Conservation (phyloP, 2,888 invertebrate species). For the Conomelus anceps region DNA sequence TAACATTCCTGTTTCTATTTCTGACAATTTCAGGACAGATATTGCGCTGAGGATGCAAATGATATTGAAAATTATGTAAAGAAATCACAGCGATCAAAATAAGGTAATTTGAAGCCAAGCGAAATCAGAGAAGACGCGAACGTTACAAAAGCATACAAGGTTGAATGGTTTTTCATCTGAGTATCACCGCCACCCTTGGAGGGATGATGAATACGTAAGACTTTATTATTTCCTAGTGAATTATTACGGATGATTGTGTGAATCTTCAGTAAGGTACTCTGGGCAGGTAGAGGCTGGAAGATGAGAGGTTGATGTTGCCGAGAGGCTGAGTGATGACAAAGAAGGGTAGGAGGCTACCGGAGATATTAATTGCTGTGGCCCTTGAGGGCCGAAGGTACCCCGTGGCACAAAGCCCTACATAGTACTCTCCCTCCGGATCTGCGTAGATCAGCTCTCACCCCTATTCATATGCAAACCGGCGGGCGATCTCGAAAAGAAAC, state of each 20-base stretch:
- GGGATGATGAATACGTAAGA: not conserved
- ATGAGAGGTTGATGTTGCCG: too few species aligned
- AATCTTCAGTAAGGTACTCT: not conserved
- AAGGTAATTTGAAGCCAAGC: not conserved
- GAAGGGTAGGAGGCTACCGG: not conserved
- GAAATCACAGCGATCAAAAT: not conserved
- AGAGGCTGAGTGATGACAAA: not conserved
- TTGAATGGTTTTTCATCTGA: not conserved
- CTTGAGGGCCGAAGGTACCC: not conserved
- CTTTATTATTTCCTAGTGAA: not conserved
- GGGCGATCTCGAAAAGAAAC: constrained; percentile 12
- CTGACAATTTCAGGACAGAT: too few species aligned
- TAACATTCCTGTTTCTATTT: too few species aligned
- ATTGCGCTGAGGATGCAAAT: not conserved
- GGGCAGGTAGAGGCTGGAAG: not conserved
- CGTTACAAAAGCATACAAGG: not conserved
- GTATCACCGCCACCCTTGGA: not conserved
- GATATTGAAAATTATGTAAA: not conserved
- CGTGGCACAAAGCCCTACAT: constrained; percentile 2
- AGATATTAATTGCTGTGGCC: constrained; percentile 8
- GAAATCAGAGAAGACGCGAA: not conserved
- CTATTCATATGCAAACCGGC: constrained; percentile 20
- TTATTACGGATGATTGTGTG: not conserved
- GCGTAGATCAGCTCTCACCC: not conserved
- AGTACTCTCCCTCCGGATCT: not conserved